These are phyloP conservation scores for Camponotus fellah DNA, from an alignment of 2,888 invertebrate species.

Conservation along the genomic window DNA sequence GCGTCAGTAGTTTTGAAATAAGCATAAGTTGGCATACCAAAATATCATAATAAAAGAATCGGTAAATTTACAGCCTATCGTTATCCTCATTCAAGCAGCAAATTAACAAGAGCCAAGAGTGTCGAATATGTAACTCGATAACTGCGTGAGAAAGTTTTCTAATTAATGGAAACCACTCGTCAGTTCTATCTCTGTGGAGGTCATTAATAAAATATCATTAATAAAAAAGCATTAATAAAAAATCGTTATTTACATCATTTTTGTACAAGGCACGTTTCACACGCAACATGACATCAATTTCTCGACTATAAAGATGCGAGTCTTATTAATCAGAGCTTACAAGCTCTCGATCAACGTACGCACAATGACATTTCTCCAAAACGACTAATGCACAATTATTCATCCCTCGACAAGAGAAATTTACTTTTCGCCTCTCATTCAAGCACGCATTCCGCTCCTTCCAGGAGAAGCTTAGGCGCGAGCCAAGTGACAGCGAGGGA, in stretches of 20 bases:
- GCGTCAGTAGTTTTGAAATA: neutral
- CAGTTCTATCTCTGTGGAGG: neutral
- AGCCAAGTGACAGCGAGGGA: neutral
- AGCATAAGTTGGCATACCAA: neutral
- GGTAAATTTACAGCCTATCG: neutral
- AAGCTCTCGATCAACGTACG: neutral
- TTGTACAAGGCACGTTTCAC: neutral
- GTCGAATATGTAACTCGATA: neutral
- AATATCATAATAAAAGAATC: neutral
- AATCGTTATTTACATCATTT: neutral
- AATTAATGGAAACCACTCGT: neutral
- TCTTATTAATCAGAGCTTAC: neutral
- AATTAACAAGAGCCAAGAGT: constrained; percentile 11
- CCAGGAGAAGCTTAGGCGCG: neutral
- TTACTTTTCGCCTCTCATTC: constrained; percentile 14
- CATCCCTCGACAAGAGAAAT: constrained; percentile 1
- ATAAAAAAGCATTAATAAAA: no score
- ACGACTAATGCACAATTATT: constrained; percentile 7
- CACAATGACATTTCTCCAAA: neutral
- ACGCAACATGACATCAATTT: neutral
- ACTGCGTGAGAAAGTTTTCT: neutral
- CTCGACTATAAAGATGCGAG: neutral
- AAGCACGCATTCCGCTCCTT: neutral
- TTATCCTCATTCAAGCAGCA: neutral
- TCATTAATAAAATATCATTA: no score